Conservation (phyloP, 1,140 invertebrate genomes). For the Drosophila malerkotliana region DNA sequence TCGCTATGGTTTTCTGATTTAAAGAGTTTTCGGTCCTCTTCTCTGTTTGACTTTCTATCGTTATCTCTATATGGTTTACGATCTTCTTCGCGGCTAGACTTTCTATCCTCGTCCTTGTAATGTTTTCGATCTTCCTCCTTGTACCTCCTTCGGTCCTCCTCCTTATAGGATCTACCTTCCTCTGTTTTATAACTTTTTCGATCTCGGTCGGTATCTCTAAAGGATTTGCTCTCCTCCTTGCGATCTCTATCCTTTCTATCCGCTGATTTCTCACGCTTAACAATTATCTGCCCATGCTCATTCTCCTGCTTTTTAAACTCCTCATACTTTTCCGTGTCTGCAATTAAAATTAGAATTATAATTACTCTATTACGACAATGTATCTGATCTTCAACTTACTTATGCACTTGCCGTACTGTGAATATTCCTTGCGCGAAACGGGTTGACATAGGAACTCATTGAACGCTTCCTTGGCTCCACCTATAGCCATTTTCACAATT, state of each 20-base stretch:
- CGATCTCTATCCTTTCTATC: slow-evolving; percentile 29
- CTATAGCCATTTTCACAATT: slow-evolving; percentile 91
- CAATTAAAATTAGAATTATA: slow-evolving; percentile 50
- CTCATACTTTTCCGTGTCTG: slow-evolving; percentile 89
- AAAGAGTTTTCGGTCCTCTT: slow-evolving; percentile 31
- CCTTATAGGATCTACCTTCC: neutral
- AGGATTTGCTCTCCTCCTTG: slow-evolving; percentile 14
- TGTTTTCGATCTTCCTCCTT: slow-evolving; percentile 23
- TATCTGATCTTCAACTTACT: slow-evolving; percentile 86
- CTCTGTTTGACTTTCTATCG: slow-evolving; percentile 13
- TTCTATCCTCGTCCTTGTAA: slow-evolving; percentile 34
- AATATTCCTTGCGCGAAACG: slow-evolving; percentile 91
- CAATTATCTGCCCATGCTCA: slow-evolving; percentile 75
- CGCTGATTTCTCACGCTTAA: slow-evolving; percentile 53
- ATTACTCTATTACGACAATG: neutral
- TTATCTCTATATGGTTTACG: slow-evolving; percentile 14
- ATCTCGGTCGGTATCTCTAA: slow-evolving; percentile 32
- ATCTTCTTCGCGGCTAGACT: slow-evolving; percentile 19
- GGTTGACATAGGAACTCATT: slow-evolving; percentile 91
- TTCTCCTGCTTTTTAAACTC: slow-evolving; percentile 87
- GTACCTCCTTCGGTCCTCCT: slow-evolving; percentile 5
- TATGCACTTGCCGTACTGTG: slow-evolving; percentile 91
- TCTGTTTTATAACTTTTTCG: slow-evolving; percentile 2
- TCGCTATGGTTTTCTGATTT: slow-evolving; percentile 10
- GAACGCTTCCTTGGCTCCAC: slow-evolving; percentile 88